Conservation (phyloP, 2,113 vertebrate species). For the Trochalopteron elliotii region DNA sequence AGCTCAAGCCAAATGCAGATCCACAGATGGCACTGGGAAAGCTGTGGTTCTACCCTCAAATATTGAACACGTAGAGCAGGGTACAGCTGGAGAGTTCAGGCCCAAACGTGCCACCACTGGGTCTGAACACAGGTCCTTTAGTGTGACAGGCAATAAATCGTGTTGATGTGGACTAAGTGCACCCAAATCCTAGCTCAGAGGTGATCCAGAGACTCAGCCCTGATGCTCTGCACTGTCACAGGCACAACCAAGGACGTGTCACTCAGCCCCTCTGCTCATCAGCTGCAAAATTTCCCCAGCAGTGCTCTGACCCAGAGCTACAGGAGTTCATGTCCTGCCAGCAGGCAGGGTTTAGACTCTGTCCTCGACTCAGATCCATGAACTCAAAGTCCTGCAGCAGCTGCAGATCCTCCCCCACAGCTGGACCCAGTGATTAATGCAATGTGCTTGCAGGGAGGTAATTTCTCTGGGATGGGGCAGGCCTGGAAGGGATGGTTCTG, state of each 20-base stretch:
- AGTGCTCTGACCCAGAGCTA: not conserved
- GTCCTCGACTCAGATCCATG: not conserved
- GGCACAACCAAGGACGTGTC: not conserved
- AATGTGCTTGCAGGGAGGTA: not conserved
- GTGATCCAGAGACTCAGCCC: not conserved
- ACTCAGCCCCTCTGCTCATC: not conserved
- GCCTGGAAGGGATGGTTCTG: not conserved
- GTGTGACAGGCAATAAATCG: not conserved
- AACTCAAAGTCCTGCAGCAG: not conserved
- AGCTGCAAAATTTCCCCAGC: not conserved
- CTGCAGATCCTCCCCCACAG: not conserved
- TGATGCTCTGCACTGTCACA: not conserved
- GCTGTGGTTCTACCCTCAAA: not conserved
- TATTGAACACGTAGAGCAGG: accelerated
- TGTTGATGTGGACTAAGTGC: not conserved
- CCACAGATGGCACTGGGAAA: not conserved
- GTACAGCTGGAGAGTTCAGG: not conserved
- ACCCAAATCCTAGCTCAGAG: not conserved
- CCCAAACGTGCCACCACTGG: not conserved
- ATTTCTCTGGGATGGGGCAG: not conserved
- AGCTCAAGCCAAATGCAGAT: not conserved
- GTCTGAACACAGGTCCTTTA: not conserved
- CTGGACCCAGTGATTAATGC: not conserved
- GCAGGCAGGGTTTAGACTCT: not conserved
- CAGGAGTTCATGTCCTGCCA: not conserved